Percentiles rank a stretch among this genome's conserved stretches.
Evolutionary conservation across 2,797 vertebrate species (phyloP).

Genomic region (Aldrovandia affinis): DNA sequence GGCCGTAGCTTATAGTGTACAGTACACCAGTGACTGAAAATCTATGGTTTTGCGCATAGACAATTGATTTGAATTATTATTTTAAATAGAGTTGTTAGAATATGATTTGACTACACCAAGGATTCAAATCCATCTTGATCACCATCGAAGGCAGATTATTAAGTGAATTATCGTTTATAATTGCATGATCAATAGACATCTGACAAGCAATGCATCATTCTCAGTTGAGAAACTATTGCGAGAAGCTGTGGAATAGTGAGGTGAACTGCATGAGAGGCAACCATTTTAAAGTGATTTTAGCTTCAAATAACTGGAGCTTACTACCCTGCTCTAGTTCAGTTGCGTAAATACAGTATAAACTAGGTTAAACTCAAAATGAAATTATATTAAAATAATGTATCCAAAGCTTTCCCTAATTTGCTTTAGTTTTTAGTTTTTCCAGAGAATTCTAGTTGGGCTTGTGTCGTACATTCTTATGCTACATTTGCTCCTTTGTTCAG

Average conservation of each 20-base stretch:
- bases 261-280: background rate
- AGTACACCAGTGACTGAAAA: background rate
- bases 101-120: conserved; percentile 44
- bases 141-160: conserved; percentile 43
- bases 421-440: no score
- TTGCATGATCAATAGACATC: conserved; percentile 48
- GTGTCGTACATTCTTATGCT: no score
- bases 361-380: no score
- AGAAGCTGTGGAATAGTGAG: background rate
- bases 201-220: conserved; percentile 54
- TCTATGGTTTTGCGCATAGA: background rate
- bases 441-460: no score
- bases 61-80: conserved; percentile 36
- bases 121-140: conserved; percentile 42
- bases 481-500: no score
- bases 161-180: conserved; percentile 56
- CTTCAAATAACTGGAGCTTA: no score
- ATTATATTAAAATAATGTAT: no score
- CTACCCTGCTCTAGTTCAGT: no score
- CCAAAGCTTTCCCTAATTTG: no score
- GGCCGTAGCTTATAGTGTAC: background rate
- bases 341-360: no score
- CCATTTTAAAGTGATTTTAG: background rate
- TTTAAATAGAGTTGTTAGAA: conserved; percentile 45
- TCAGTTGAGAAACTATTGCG: conserved; percentile 41